Percentiles rank a stretch among this genome's conserved stretches.
phyloP scores from a whole-genome alignment of 2,888 invertebrate species.

The Lathronympha strigana region DNA sequence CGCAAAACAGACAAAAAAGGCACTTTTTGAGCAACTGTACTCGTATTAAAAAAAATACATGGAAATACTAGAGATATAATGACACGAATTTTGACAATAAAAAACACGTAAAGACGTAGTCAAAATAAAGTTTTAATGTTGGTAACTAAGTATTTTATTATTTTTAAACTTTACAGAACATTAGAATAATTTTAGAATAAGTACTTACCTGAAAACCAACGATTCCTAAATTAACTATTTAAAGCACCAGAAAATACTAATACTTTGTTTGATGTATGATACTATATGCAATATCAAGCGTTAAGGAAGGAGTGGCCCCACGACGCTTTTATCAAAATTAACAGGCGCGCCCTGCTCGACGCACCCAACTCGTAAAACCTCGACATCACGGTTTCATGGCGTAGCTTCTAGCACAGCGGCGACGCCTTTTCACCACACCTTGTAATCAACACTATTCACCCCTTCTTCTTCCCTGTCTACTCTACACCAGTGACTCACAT shows the following conservation, averaged over 20 bases:
- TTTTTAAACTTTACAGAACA: not conserved
- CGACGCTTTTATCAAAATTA: slow-evolving; percentile 84
- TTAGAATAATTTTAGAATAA: not conserved
- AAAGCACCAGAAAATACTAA: not conserved
- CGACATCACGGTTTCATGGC: slow-evolving; percentile 68
- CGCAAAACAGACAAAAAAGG: too few species aligned
- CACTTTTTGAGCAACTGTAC: too few species aligned
- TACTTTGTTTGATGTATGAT: not conserved
- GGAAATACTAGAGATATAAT: too few species aligned
- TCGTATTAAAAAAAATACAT: too few species aligned
- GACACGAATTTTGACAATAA: too few species aligned
- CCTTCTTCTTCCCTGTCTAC: slow-evolving; percentile 8
- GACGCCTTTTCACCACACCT: slow-evolving; percentile 60
- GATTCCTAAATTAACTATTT: too few species aligned
- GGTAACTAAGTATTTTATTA: not conserved
- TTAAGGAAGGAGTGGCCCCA: slow-evolving; percentile 71
- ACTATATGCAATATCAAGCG: slow-evolving; percentile 55
- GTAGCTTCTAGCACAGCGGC: slow-evolving; percentile 21
- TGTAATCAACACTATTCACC: slow-evolving; percentile 54
- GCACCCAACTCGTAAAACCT: slow-evolving; percentile 81
- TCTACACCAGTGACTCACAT: not conserved
- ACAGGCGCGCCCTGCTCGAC: slow-evolving; percentile 75
- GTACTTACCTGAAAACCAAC: too few species aligned
- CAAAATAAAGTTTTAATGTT: too few species aligned
- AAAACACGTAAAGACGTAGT: too few species aligned